Percentiles rank a stretch among this genome's conserved stretches.
Evolutionary conservation across 2,888 invertebrate species (phyloP).

Genomic region (Gerris lacustris): DNA sequence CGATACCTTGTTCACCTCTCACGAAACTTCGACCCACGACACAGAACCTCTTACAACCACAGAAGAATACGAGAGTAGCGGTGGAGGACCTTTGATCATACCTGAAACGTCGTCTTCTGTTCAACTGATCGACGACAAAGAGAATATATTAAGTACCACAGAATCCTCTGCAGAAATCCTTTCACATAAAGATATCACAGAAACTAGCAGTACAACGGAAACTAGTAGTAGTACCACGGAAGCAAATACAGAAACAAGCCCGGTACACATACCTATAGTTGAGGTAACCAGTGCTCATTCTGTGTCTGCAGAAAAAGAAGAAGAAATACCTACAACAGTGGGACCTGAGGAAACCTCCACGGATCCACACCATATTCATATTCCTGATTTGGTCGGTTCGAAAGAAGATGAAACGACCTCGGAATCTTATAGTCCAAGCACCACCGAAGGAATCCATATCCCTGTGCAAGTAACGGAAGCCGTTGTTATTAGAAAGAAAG

Average conservation of each 20-base stretch:
- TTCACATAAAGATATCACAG: constrained; percentile 6
- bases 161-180: background rate
- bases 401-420: background rate
- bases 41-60: constrained; percentile 4
- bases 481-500: background rate
- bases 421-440: background rate
- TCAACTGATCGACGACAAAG: constrained; percentile 3
- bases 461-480: background rate
- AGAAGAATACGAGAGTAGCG: constrained; percentile 8
- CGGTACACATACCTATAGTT: background rate
- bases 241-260: constrained; percentile 9
- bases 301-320: background rate
- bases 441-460: background rate
- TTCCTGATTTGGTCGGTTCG: background rate
- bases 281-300: background rate
- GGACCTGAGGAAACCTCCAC: background rate
- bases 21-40: background rate
- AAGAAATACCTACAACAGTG: background rate
- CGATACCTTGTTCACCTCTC: constrained; percentile 4
- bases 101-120: background rate
- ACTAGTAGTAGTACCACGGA: constrained; percentile 15
- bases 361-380: background rate
- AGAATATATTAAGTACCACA: constrained; percentile 2
- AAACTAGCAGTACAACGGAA: background rate
- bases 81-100: background rate